Evolutionary conservation across 2,113 vertebrate genomes (phyloP).

Genomic region (Xenus cinereus): DNA sequence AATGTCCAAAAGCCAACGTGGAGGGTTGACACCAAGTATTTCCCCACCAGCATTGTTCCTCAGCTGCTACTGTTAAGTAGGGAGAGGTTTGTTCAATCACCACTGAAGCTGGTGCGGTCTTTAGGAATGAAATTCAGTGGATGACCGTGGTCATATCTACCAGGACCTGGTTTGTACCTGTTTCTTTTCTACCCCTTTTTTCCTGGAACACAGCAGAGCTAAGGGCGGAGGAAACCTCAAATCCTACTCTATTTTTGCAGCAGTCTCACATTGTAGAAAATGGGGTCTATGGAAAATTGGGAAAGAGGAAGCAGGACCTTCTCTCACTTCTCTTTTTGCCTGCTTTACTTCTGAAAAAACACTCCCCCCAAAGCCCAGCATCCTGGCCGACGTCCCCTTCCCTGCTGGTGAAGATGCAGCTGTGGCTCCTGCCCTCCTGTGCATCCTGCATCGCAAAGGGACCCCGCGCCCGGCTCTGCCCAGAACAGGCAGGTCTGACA

Average conservation of each 20-base stretch:
- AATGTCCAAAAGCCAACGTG: neutral
- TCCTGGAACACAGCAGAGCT: neutral
- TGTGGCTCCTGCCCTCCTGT: neutral
- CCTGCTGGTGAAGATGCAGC: neutral
- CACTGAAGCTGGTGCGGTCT: neutral
- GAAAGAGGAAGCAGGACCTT: neutral
- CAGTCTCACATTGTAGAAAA: neutral
- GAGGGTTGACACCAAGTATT: neutral
- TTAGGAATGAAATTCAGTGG: neutral
- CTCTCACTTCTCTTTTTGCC: neutral
- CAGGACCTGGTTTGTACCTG: neutral
- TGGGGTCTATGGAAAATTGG: neutral
- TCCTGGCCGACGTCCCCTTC: neutral
- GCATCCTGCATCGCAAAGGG: neutral
- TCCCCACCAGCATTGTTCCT: neutral
- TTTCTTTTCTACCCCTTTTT: neutral
- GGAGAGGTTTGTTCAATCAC: neutral
- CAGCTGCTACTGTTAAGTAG: neutral
- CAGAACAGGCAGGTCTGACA: neutral
- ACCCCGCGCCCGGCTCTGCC: neutral
- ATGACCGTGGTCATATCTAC: neutral
- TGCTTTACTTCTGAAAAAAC: neutral
- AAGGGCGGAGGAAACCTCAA: neutral
- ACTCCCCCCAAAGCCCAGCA: neutral
- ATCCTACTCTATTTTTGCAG: neutral